phyloP scores from a whole-genome alignment of 2,113 vertebrate genomes.

The Erythrocercus mccallii region DNA sequence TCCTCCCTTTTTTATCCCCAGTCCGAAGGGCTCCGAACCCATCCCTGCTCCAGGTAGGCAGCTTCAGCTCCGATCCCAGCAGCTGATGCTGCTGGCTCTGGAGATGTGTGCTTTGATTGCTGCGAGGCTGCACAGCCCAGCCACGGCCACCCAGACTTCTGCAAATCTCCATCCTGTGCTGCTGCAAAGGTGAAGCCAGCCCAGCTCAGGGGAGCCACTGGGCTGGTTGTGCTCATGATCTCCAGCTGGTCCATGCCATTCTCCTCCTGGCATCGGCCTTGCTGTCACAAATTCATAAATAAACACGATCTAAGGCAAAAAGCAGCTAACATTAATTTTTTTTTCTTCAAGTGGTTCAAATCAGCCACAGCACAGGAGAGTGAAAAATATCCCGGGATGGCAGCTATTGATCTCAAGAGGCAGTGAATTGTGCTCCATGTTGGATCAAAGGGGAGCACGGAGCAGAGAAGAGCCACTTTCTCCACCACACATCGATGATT shows the following conservation, averaged over 20 bases:
- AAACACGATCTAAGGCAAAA: constrained; percentile 18
- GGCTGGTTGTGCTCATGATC: accelerated
- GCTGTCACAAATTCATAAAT: constrained; percentile 49
- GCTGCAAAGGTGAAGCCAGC: not conserved
- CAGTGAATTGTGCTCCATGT: constrained; percentile 35
- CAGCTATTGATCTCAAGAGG: constrained; percentile 51
- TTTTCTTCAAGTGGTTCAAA: constrained; percentile 32
- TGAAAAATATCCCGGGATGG: constrained; percentile 24
- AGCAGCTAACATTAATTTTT: not conserved
- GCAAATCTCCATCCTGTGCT: not conserved
- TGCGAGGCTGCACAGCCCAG: not conserved
- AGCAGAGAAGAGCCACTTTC: constrained; percentile 54
- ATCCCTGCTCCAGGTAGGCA: not conserved
- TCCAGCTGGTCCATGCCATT: constrained; percentile 40
- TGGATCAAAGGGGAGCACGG: constrained; percentile 54
- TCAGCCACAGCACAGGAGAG: not conserved
- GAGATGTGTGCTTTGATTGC: not conserved
- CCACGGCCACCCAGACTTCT: not conserved
- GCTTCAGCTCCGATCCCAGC: not conserved
- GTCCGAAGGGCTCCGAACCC: not conserved
- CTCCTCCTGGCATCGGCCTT: not conserved
- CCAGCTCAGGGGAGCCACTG: not conserved
- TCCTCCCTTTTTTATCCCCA: not conserved
- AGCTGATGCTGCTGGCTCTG: not conserved
- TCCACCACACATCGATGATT: not conserved